Base-by-base conservation (phyloP, 2,888 invertebrate species). In the Ceramica pisi region DNA sequence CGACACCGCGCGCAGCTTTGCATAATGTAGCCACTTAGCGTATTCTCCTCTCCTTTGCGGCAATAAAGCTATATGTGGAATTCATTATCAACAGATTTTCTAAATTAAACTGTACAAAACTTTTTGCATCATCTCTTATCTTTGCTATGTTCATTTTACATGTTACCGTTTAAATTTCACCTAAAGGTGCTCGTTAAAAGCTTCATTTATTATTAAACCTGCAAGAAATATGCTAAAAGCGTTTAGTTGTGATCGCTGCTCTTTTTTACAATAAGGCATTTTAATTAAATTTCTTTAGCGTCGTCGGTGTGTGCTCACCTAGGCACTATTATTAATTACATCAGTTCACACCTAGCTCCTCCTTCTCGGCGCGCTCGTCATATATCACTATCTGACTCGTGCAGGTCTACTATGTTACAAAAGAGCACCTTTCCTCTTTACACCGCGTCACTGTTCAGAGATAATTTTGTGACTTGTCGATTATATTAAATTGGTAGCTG, bases 1-100 rank as follows among this genome's bases (percentile, higher is more conserved):
- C 80, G 82, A 81, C 86, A 61, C 69, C 79, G 85, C 76, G 81
- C 79, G 75, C 83, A 87, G 87, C 89, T 92, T 92, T 91, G 91
- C 91, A 92, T 92, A 92, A 92, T 91, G 87, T 89, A 87, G 87
- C 89, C 89, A 92, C 90, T 92, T 90, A 92, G 82, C 86, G 87
- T 83, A 84, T 84, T 87, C 86, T 82, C 82, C 82, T 80, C 82
- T 86, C 78, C 78, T 66, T 75, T 73, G 73, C 78, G 71, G 84
- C 77, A 86, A 86, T 88, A 85, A 86, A 84, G 84, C 83, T 86
- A 88, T 88, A 88, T 90, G 87, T 88, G 88, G 85, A 86, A 90
- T 89, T 90, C 87, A 90, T 92, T 90, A 88, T 88, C 85, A 87
- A 72, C 85, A 83, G 75, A 80, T 78, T 78, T 79, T 68, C 68